Percentiles rank a stretch among this genome's conserved stretches.
These are phyloP conservation scores for Drosophila arawakana DNA, from an alignment of 1,140 invertebrate genomes.

Conservation along the genomic window DNA sequence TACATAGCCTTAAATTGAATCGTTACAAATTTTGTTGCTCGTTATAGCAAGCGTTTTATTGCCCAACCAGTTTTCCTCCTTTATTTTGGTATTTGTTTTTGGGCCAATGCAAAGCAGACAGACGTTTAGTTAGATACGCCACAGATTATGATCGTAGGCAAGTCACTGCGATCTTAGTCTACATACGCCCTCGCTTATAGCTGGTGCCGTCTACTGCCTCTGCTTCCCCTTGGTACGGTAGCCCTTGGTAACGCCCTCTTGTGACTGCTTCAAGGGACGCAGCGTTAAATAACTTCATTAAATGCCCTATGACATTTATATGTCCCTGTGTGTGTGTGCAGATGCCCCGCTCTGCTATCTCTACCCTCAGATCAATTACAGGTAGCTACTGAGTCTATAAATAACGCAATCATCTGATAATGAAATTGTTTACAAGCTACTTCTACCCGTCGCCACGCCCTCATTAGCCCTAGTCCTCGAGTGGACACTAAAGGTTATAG, in stretches of 20 bases:
- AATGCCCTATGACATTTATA: conserved; percentile 81
- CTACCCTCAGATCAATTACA: conserved; percentile 54
- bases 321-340: conserved; percentile 21
- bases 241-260: conserved; percentile 37
- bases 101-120: conserved; percentile 28
- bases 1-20: conserved; percentile 82
- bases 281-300: conserved; percentile 83
- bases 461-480: conserved; percentile 51
- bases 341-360: conserved; percentile 36
- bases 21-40: conserved; percentile 83
- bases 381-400: conserved; percentile 63
- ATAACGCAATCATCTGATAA: conserved; percentile 80
- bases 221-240: conserved; percentile 19
- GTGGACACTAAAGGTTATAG: conserved; percentile 57
- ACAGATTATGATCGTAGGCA: conserved; percentile 68
- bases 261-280: conserved; percentile 31
- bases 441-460: conserved; percentile 59
- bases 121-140: conserved; percentile 7
- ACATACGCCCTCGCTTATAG: conserved; percentile 25
- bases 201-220: background rate
- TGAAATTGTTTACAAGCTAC: conserved; percentile 78
- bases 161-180: conserved; percentile 17
- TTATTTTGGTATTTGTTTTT: too few relatives aligned
- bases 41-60: conserved; percentile 83
- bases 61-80: conserved; percentile 67